Percentiles rank a stretch among this genome's conserved stretches.
Evolutionary conservation across 2,113 vertebrate species (phyloP).

Genomic region (Campylomormyrus tamandua): DNA sequence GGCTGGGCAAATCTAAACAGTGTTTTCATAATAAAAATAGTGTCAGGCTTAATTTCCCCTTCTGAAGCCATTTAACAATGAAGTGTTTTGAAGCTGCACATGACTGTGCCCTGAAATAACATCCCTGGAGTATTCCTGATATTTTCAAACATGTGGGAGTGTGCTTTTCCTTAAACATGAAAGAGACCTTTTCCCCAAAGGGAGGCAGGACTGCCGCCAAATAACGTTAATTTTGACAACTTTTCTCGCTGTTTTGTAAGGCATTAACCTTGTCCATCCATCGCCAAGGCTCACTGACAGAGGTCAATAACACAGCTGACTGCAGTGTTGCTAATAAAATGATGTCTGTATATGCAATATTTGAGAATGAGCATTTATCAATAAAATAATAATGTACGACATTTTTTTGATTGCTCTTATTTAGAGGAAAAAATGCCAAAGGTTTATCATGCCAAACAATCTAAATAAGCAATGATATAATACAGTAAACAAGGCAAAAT

Average conservation of each 20-base stretch:
- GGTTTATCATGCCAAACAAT: not conserved
- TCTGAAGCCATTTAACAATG: conserved; percentile 55
- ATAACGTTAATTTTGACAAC: conserved; percentile 66
- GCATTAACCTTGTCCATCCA: conserved; percentile 49
- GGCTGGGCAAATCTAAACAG: conserved; percentile 58
- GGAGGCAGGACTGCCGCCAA: conserved; percentile 59
- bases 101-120: conserved; percentile 49
- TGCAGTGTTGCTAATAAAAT: conserved; percentile 45
- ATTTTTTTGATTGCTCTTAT: not conserved
- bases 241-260: conserved; percentile 56
- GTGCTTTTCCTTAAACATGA: conserved; percentile 75
- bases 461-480: conserved; percentile 33
- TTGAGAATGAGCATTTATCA: not conserved
- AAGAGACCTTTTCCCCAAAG: conserved; percentile 62
- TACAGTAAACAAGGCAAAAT: conserved; percentile 27
- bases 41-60: conserved; percentile 77
- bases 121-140: conserved; percentile 72
- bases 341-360: conserved; percentile 26
- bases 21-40: conserved; percentile 76
- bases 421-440: not conserved
- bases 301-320: conserved; percentile 51
- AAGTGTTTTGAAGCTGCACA: conserved; percentile 70
- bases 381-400: not conserved
- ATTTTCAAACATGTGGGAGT: conserved; percentile 83
- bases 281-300: conserved; percentile 33